Evolutionary conservation across 2,113 vertebrate species (phyloP).

Genomic region (Pyrgilauda ruficollis): DNA sequence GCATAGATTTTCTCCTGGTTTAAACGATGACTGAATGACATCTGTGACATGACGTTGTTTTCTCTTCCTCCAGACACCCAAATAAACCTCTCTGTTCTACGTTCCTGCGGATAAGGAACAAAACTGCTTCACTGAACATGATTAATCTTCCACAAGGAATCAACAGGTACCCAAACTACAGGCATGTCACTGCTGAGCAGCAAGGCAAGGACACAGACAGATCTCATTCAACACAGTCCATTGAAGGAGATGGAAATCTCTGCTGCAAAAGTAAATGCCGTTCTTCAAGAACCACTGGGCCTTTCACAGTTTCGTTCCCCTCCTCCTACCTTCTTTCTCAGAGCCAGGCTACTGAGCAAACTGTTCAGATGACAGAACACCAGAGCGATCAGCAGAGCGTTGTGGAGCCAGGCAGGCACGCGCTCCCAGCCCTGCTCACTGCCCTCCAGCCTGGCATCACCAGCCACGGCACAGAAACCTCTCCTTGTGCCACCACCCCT

Average conservation of each 20-base stretch:
- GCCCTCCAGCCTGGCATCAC: not conserved
- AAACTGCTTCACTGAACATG: not conserved
- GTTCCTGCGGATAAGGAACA: not conserved
- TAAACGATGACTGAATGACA: not conserved
- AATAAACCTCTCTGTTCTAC: not conserved
- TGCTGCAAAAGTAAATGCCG: not conserved
- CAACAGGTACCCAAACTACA: not conserved
- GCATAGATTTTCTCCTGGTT: not conserved
- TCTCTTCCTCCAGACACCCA: not conserved
- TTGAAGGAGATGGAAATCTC: not conserved
- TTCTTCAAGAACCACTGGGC: not conserved
- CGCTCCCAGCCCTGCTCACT: accelerated
- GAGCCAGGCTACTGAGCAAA: not conserved
- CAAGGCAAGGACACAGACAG: not conserved
- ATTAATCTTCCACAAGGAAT: not conserved
- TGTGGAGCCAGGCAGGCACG: not conserved
- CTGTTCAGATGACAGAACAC: not conserved
- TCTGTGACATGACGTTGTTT: not conserved
- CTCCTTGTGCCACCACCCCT: not conserved
- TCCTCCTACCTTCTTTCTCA: not conserved
- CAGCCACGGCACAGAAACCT: not conserved
- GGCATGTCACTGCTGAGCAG: not conserved
- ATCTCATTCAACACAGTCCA: not conserved
- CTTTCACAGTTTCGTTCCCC: not conserved
- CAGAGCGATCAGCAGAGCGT: not conserved